A percentile compares a stretch with the other conserved stretches of the same genome.
phyloP scores from a whole-genome alignment of 2,888 invertebrate genomes.

The Macrosoma leucophasiata region DNA sequence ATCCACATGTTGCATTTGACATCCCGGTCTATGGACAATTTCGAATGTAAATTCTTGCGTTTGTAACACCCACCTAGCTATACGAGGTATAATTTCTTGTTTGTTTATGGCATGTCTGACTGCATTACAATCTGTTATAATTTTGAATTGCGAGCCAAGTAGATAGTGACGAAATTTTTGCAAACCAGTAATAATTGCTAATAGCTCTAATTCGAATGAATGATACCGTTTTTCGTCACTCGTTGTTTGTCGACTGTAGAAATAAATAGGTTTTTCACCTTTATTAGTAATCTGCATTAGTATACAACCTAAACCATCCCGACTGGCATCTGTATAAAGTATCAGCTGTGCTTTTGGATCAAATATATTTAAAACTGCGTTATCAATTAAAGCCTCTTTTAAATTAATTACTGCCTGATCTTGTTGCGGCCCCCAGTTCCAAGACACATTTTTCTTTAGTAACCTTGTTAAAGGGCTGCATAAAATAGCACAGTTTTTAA shows the following conservation, averaged over 20 bases:
- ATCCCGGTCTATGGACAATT: slow-evolving; percentile 25
- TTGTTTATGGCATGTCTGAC: slow-evolving; percentile 9
- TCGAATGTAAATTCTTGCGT: slow-evolving; percentile 35
- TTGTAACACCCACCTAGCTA: slow-evolving; percentile 36
- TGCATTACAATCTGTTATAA: slow-evolving; percentile 16
- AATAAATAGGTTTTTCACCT: slow-evolving; percentile 5
- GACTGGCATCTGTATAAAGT: slow-evolving; percentile 14
- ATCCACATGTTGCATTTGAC: slow-evolving; percentile 18
- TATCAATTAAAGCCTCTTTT: slow-evolving; percentile 8
- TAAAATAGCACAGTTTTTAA: slow-evolving; percentile 8
- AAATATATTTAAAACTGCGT: slow-evolving; percentile 8
- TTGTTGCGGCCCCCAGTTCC: slow-evolving; percentile 9
- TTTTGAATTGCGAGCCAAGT: slow-evolving; percentile 12
- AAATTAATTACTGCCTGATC: slow-evolving; percentile 4
- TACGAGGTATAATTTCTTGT: slow-evolving; percentile 30
- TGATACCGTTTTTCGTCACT: slow-evolving; percentile 9
- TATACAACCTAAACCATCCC: slow-evolving; percentile 14
- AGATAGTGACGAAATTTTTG: slow-evolving; percentile 16
- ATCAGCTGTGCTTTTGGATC: slow-evolving; percentile 9
- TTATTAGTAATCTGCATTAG: slow-evolving; percentile 3
- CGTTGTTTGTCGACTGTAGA: slow-evolving; percentile 9
- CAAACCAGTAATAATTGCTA: slow-evolving; percentile 10
- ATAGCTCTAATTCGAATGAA: slow-evolving; percentile 11
- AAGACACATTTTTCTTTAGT: slow-evolving; percentile 9
- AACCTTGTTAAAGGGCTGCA: slow-evolving; percentile 12